phyloP scores from a whole-genome alignment of 1,140 invertebrate species.

The Leptinotarsa undecemlineata region DNA sequence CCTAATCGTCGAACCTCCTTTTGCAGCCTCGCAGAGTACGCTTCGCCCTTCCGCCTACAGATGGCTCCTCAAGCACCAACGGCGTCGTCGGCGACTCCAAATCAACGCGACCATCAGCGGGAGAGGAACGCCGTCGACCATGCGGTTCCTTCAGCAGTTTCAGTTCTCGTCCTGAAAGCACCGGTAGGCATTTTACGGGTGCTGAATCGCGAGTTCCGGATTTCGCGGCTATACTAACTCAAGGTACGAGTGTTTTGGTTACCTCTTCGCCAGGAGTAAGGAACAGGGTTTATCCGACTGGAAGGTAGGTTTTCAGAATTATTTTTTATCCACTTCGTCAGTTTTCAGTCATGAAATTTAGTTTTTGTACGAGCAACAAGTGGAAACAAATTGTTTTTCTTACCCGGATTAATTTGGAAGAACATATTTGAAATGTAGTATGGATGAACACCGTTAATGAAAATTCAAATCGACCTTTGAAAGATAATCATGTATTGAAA shows the following conservation, averaged over 20 bases:
- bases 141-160: constrained; percentile 35
- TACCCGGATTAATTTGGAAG: no score
- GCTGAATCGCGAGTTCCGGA: constrained; percentile 7
- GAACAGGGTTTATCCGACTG: constrained; percentile 51
- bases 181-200: neutral
- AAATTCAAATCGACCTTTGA: no score
- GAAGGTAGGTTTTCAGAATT: constrained; percentile 35
- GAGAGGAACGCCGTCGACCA: constrained; percentile 34
- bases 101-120: constrained; percentile 34
- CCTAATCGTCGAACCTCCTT: constrained; percentile 4
- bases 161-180: constrained; percentile 44
- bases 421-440: no score
- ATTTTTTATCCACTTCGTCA: no score
- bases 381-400: no score
- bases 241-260: constrained; percentile 38
- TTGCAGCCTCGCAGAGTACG: constrained; percentile 45
- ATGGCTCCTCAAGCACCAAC: constrained; percentile 30
- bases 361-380: no score
- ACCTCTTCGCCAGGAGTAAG: constrained; percentile 47
- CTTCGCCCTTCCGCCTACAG: constrained; percentile 47
- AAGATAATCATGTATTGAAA: no score
- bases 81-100: constrained; percentile 29
- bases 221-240: constrained; percentile 33
- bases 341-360: no score
- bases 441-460: no score